Conservation (phyloP, 92 coral and sea anemone genomes). For the Phenganax marumi region DNA sequence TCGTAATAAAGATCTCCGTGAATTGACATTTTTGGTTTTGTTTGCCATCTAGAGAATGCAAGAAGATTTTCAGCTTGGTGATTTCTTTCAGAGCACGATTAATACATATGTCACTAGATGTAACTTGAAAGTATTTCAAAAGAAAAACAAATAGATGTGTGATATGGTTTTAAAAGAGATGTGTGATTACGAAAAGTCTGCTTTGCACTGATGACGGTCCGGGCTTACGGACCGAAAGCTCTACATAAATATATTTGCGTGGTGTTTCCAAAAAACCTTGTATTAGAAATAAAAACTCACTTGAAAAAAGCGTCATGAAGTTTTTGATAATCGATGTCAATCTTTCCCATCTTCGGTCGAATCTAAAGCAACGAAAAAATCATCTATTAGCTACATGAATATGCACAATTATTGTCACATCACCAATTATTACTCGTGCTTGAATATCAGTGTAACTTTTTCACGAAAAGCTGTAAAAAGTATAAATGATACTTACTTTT, state of each 20-base stretch:
- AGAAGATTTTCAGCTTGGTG: background rate
- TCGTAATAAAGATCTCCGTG: constrained; percentile 97
- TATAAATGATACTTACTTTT: constrained; percentile 57
- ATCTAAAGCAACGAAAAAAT: constrained; percentile 62
- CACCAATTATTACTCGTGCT: no score
- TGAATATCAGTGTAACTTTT: background rate
- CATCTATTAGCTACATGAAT: no score
- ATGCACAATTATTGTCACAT: background rate
- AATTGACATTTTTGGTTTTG: constrained; percentile 90
- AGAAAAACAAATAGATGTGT: background rate
- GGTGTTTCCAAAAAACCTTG: no score
- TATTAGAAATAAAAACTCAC: constrained; percentile 76
- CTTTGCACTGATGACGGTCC: no score
- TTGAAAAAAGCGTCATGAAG: constrained; percentile 99
- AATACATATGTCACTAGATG: background rate
- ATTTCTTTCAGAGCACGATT: background rate
- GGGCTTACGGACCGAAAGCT: no score
- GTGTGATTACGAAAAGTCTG: no score
- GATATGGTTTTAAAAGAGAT: no score
- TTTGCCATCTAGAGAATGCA: constrained; percentile 78
- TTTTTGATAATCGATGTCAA: constrained; percentile 94
- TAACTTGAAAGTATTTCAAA: background rate
- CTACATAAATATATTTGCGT: no score
- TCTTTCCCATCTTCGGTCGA: constrained; percentile 99
- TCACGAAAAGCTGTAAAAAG: background rate